Evolutionary conservation across 2,113 vertebrate species (phyloP).

Genomic region (Columbina picui): DNA sequence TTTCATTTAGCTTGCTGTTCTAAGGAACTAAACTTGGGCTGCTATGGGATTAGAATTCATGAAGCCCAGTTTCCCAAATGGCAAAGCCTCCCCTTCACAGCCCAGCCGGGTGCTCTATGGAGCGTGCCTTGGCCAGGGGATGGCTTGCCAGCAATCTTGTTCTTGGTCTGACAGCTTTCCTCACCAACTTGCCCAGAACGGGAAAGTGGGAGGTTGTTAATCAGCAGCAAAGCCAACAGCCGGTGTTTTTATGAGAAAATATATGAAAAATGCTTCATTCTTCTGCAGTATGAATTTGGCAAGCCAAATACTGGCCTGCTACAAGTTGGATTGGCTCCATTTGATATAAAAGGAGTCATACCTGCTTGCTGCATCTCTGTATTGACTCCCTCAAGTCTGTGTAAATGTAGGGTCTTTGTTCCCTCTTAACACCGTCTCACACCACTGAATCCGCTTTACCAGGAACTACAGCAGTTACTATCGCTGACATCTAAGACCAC

Average conservation of each 20-base stretch:
- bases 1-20: conserved; percentile 32
- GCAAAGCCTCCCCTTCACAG: background rate
- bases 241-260: conserved; percentile 13
- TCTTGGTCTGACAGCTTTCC: conserved; percentile 44
- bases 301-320: background rate
- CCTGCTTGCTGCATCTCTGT: background rate
- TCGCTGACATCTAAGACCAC: background rate
- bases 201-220: conserved; percentile 36
- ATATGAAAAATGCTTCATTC: background rate
- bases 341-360: background rate
- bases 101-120: background rate
- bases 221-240: conserved; percentile 34
- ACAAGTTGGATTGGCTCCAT: background rate
- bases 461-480: background rate
- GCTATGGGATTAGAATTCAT: background rate
- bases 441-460: background rate
- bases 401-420: background rate
- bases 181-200: background rate
- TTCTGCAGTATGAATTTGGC: background rate
- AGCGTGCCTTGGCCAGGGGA: background rate
- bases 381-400: background rate
- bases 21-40: background rate
- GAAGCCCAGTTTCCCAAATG: background rate
- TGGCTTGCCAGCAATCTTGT: background rate
- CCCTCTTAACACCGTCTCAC: background rate